Base-by-base conservation (phyloP, 2,888 invertebrate species). In the Sinhomidia bicolor region DNA sequence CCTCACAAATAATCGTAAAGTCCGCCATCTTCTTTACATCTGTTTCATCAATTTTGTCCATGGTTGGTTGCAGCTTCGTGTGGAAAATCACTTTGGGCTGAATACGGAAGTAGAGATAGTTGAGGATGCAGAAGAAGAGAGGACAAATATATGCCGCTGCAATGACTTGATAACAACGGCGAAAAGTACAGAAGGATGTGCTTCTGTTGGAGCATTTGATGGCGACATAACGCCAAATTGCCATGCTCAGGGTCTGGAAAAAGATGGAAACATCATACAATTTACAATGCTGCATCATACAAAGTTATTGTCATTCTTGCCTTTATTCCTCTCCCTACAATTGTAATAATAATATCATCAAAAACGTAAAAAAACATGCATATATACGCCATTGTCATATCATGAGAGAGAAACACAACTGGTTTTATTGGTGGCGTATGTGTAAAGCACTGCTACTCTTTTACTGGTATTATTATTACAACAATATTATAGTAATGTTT, bases 181-280 rank as follows among this genome's bases (percentile, higher is more conserved):
- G 88, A 60, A 92, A 90, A 10, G 92, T 91, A 47, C 91, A 91
- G 65, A 85, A 91, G 23, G 81, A 86, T 23, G 91, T 89, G 87
- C 90, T 90, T 71, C 89, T 85, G 71, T 89, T 91, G 12, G 94
- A 94, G 90, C 93, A 93, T 88, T 94, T 94, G 87, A 98, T 96
- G 9, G 97, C 97, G 78, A 98, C 95, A 93, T 97, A 98, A 3
- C 99, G 95, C 97, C 99, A 99, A 14, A 98, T 96, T 0, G 98
- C 99, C 90, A 99, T 94, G 0, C 97, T 97, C 0, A 99, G 96
- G 0, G 99, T 99, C 90, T 90, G 51, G 1, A 83, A 36, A 17
- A 36, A 14, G 82, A 51, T 7, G 20, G 14, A 44, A 44, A 44
- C 26, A 62, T 17, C 3, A 62, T 6, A 26, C 26, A 29, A 6